A percentile compares a stretch with the other conserved stretches of the same genome.
Evolutionary conservation across 1,140 invertebrate species (phyloP).

Genomic region (Anadara kagoshimensis): DNA sequence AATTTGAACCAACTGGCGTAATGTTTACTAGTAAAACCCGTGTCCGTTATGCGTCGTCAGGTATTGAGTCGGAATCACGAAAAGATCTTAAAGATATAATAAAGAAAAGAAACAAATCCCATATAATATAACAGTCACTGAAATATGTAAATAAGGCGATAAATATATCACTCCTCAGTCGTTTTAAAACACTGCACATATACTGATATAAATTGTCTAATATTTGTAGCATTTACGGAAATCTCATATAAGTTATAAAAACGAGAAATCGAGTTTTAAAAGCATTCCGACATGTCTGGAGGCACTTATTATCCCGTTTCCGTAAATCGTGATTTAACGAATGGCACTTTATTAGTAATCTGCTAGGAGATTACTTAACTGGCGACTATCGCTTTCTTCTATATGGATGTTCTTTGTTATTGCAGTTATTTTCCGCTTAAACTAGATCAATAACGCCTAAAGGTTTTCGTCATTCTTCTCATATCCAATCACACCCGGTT

Average conservation of each 20-base stretch:
- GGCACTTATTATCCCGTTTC: conserved; percentile 28
- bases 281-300: conserved; percentile 7
- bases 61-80: conserved; percentile 32
- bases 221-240: conserved; percentile 17
- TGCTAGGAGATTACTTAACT: conserved; percentile 34
- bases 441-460: conserved; percentile 29
- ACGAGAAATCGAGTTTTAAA: conserved; percentile 14
- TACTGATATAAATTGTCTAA: conserved; percentile 3
- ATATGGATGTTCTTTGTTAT: conserved; percentile 34
- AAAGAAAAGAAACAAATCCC: conserved; percentile 19
- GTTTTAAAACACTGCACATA: conserved; percentile 9
- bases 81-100: conserved; percentile 23
- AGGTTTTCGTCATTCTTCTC: conserved; percentile 5
- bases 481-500: background rate
- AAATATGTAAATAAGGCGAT: conserved; percentile 1
- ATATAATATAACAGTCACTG: conserved; percentile 11
- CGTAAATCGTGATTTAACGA: conserved; percentile 20
- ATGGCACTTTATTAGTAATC: conserved; percentile 31
- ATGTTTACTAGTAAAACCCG: conserved; percentile 35
- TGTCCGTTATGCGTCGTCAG: conserved; percentile 42
- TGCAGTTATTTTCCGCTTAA: conserved; percentile 28
- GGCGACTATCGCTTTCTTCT: conserved; percentile 41
- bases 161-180: too few species aligned
- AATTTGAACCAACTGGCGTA: conserved; percentile 36
- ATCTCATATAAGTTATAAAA: conserved; percentile 17